phyloP scores from a whole-genome alignment of 2,888 invertebrate genomes.

The Dugesia japonica region DNA sequence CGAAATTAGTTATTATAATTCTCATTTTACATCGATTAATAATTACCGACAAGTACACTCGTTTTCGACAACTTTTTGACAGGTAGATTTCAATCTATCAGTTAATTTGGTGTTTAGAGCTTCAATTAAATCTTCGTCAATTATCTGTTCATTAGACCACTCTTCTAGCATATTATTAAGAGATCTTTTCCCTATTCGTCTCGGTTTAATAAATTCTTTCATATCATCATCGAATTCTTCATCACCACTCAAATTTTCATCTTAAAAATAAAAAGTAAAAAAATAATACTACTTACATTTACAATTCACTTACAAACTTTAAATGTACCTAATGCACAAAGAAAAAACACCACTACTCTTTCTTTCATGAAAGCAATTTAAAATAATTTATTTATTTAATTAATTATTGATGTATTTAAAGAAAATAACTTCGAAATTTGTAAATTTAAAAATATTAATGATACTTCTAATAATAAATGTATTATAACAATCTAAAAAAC shows the following conservation, averaged over 20 bases:
- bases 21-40: too few species aligned
- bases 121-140: neutral
- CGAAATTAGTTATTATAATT: too few species aligned
- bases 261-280: too few species aligned
- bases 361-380: neutral
- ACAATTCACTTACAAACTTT: neutral
- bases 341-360: neutral
- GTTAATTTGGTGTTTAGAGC: neutral
- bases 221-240: constrained; percentile 7
- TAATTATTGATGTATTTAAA: neutral
- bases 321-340: neutral
- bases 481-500: too few species aligned
- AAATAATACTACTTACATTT: too few species aligned
- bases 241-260: constrained; percentile 1
- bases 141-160: neutral
- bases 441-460: too few species aligned
- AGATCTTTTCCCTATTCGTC: neutral
- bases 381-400: constrained; percentile 3
- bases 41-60: neutral
- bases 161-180: neutral
- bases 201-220: neutral
- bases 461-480: too few species aligned
- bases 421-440: neutral
- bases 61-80: neutral
- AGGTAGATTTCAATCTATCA: neutral